Evolutionary conservation across 1,140 invertebrate species (phyloP).

Genomic region (Wiebesia pumilae): DNA sequence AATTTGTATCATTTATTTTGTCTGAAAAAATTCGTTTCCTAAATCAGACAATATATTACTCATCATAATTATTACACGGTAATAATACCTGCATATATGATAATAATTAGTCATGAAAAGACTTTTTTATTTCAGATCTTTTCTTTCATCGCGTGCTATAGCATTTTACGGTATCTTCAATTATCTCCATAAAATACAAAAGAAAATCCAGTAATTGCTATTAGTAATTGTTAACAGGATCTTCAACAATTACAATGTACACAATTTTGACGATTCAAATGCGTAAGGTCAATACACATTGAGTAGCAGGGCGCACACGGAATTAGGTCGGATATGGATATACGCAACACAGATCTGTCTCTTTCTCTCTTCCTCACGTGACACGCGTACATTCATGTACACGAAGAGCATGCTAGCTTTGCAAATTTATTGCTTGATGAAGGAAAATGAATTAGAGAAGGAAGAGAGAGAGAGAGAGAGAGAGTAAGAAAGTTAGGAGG

Average conservation of each 20-base stretch:
- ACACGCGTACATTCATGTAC: neutral
- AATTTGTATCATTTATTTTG: too few relatives aligned
- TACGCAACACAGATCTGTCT: neutral
- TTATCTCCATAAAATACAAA: too few relatives aligned
- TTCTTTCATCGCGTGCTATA: too few relatives aligned
- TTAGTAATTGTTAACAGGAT: neutral
- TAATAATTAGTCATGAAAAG: too few relatives aligned
- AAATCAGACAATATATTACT: too few relatives aligned
- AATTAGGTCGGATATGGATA: conserved; percentile 27
- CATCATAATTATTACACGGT: too few relatives aligned
- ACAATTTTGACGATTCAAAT: neutral
- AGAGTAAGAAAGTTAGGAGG: too few relatives aligned
- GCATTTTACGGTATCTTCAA: too few relatives aligned
- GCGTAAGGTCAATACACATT: neutral
- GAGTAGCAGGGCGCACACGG: neutral
- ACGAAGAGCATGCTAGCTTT: neutral
- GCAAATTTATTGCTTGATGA: conserved; percentile 32
- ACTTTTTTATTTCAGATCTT: too few relatives aligned
- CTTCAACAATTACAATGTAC: neutral
- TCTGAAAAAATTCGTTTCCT: too few relatives aligned
- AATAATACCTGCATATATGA: too few relatives aligned
- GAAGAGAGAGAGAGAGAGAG: neutral
- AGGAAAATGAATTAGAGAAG: neutral
- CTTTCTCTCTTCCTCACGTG: neutral
- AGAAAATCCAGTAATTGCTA: neutral